Percentiles rank a stretch among this genome's conserved stretches.
Evolutionary conservation across 2,888 invertebrate species (phyloP).

Genomic region (Hedya salicella): DNA sequence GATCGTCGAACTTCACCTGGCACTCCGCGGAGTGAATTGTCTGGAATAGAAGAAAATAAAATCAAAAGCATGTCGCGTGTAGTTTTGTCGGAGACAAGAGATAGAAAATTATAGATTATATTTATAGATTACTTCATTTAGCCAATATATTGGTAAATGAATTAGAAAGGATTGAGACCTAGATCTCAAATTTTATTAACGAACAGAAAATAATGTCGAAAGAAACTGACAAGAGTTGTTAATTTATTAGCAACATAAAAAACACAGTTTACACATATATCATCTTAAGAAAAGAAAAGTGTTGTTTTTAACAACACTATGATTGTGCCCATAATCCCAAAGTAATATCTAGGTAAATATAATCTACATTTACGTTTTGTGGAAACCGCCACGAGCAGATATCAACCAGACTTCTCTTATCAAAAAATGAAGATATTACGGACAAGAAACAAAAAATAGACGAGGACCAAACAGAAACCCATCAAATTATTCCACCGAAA

Average conservation of each 20-base stretch:
- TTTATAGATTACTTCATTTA: no score
- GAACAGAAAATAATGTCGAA: neutral
- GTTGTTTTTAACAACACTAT: no score
- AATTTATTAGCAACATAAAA: neutral
- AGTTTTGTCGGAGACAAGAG: neutral
- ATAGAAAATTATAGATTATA: neutral
- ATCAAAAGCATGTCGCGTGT: conserved; percentile 21
- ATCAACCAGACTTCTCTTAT: conserved; percentile 13
- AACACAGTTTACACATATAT: neutral
- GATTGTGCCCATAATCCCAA: neutral
- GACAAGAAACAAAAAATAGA: conserved; percentile 29
- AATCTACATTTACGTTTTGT: neutral
- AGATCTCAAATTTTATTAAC: neutral
- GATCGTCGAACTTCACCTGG: conserved; percentile 77
- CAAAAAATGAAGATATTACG: conserved; percentile 1
- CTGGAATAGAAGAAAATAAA: conserved; percentile 63
- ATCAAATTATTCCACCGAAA: conserved; percentile 46
- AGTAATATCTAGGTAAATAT: neutral
- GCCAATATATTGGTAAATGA: neutral
- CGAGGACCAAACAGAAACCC: conserved; percentile 33
- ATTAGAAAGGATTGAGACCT: conserved; percentile 4
- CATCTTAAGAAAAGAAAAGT: no score
- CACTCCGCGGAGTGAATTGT: conserved; percentile 80
- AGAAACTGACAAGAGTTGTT: neutral
- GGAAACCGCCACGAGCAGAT: conserved; percentile 1